Evolutionary conservation across 1,140 invertebrate genomes (phyloP).

Genomic region (Temnothorax nylanderi): DNA sequence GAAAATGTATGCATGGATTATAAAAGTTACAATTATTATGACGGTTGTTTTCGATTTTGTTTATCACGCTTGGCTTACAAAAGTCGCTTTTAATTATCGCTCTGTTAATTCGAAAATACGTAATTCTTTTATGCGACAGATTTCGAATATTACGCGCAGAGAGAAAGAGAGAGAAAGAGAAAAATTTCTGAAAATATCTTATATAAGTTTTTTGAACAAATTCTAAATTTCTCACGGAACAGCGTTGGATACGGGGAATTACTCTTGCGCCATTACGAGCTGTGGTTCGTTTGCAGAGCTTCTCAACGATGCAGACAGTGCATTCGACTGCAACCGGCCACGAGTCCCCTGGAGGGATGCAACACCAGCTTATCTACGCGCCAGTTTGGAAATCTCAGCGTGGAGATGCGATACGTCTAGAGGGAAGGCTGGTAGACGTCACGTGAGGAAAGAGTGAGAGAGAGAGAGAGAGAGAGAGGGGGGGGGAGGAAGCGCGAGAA

Average conservation of each 20-base stretch:
- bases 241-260: constrained; percentile 68
- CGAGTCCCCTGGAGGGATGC: constrained; percentile 70
- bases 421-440: constrained; percentile 73
- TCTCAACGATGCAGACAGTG: constrained; percentile 75
- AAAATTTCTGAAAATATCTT: background rate
- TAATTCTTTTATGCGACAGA: background rate
- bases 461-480: constrained; percentile 49
- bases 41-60: background rate
- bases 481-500: constrained; percentile 58
- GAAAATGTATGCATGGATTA: background rate
- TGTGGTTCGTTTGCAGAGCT: constrained; percentile 74
- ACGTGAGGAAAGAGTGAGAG: constrained; percentile 67
- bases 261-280: constrained; percentile 73
- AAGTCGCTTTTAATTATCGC: background rate
- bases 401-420: constrained; percentile 75
- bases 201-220: background rate
- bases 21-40: background rate
- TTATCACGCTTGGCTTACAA: background rate
- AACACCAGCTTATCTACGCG: constrained; percentile 73
- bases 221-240: constrained; percentile 53
- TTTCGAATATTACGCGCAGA: background rate
- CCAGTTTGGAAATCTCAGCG: constrained; percentile 79
- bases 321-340: constrained; percentile 77
- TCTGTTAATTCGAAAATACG: background rate
- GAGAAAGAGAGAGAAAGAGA: background rate